phyloP scores from a whole-genome alignment of 2,113 vertebrate genomes.

The Anoplopoma fimbria region DNA sequence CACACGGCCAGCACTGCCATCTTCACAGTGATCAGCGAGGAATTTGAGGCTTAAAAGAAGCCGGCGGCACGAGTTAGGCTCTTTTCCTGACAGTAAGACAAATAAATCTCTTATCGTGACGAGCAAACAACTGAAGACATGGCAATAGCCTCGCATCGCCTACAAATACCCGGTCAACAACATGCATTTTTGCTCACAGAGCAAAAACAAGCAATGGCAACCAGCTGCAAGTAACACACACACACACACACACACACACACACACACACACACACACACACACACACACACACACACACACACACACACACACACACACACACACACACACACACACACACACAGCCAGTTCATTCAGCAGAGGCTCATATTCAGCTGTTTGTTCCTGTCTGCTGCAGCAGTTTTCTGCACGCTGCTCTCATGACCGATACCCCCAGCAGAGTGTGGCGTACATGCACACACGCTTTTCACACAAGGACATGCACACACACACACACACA shows the following conservation, averaged over 20 bases:
- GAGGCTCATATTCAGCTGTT: conserved; percentile 48
- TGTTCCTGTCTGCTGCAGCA: conserved; percentile 52
- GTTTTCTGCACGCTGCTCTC: conserved; percentile 58
- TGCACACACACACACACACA: conserved; percentile 38
- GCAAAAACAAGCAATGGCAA: conserved; percentile 66
- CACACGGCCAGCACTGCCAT: conserved; percentile 1
- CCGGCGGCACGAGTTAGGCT: conserved; percentile 27
- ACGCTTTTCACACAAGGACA: conserved; percentile 61
- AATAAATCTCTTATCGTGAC: conserved; percentile 52
- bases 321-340: no score
- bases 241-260: no score
- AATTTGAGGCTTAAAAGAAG: conserved; percentile 36
- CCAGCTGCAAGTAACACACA: conserved; percentile 20
- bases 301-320: no score
- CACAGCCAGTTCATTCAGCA: conserved; percentile 7
- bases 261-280: no score
- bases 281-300: no score
- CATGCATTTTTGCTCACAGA: conserved; percentile 52
- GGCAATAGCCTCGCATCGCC: conserved; percentile 31
- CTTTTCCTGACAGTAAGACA: conserved; percentile 36
- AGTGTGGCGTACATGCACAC: conserved; percentile 57
- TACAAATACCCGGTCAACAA: conserved; percentile 46
- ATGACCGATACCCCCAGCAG: conserved; percentile 58
- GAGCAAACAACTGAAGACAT: conserved; percentile 51
- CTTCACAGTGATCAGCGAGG: not conserved